Evolutionary conservation across 2,888 invertebrate genomes (phyloP).

Genomic region (Orthonevra nobilis): DNA sequence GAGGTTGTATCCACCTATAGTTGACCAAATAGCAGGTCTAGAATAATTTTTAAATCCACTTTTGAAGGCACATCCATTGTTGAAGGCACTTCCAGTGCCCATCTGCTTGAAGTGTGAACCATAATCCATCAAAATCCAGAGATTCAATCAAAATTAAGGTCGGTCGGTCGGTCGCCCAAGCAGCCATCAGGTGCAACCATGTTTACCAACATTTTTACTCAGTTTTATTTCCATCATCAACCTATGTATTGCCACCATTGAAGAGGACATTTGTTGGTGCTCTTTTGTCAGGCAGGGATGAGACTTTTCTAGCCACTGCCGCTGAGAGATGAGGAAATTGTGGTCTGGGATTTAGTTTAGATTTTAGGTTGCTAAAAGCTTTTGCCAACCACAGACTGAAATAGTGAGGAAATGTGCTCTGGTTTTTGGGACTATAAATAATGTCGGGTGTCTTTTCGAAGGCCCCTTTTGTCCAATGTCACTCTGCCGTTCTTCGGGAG

Average conservation of each 20-base stretch:
- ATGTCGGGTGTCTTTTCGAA: conserved; percentile 54
- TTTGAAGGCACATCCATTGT: too few species aligned
- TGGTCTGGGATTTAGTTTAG: conserved; percentile 66
- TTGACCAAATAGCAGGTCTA: too few species aligned
- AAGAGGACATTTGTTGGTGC: conserved; percentile 28
- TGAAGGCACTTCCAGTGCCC: conserved; percentile 19
- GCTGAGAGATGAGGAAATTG: conserved; percentile 64
- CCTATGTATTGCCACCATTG: conserved; percentile 12
- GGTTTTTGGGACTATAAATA: conserved; percentile 65
- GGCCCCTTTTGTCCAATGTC: conserved; percentile 8
- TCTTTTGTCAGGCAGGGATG: conserved; percentile 8
- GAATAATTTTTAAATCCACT: too few species aligned
- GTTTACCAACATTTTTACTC: conserved; percentile 50
- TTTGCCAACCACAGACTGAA: conserved; percentile 65
- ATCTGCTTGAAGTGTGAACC: conserved; percentile 50
- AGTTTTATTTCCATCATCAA: conserved; percentile 47
- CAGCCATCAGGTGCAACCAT: conserved; percentile 63
- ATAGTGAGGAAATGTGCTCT: conserved; percentile 68
- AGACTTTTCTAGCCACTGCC: conserved; percentile 11
- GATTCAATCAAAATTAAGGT: conserved; percentile 68
- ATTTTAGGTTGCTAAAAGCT: conserved; percentile 68
- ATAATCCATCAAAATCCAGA: conserved; percentile 67
- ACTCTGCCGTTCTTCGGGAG: neutral
- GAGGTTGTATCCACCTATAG: conserved; percentile 33
- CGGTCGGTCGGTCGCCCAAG: conserved; percentile 8